These are phyloP conservation scores for Oryzias celebensis DNA, from an alignment of 2,113 vertebrate genomes.

Conservation along the genomic window DNA sequence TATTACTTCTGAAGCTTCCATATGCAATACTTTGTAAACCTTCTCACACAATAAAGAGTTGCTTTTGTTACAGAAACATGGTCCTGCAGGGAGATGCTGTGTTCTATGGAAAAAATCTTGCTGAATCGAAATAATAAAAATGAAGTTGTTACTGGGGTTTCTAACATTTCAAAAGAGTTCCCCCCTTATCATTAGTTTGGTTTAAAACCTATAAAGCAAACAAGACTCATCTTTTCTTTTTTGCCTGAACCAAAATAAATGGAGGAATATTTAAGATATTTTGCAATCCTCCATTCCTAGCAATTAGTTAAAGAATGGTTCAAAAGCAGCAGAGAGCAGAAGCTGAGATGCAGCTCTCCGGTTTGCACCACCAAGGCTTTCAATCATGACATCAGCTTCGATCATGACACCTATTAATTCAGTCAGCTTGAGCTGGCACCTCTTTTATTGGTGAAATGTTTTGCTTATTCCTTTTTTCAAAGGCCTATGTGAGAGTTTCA, in stretches of 20 bases:
- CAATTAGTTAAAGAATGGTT: conserved; percentile 53
- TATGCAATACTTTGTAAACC: too few relatives aligned
- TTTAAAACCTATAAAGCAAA: conserved; percentile 24
- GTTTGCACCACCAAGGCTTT: conserved; percentile 26
- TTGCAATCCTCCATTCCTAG: conserved; percentile 46
- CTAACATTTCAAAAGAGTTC: too few relatives aligned
- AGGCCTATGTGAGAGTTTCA: conserved; percentile 49
- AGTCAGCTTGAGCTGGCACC: conserved; percentile 51
- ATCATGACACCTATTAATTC: conserved; percentile 66
- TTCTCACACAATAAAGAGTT: too few relatives aligned
- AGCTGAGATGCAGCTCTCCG: conserved; percentile 43
- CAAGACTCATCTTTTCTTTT: conserved; percentile 31
- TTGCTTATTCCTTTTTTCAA: conserved; percentile 53
- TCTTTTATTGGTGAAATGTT: conserved; percentile 61
- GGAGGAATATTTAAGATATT: conserved; percentile 41
- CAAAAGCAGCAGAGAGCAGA: conserved; percentile 52
- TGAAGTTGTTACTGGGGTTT: too few relatives aligned
- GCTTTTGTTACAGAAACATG: too few relatives aligned
- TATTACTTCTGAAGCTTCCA: too few relatives aligned
- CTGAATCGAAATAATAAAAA: too few relatives aligned
- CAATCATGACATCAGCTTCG: conserved; percentile 53
- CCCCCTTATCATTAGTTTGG: conserved; percentile 20
- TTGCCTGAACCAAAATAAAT: conserved; percentile 38
- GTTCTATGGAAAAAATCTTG: too few relatives aligned
- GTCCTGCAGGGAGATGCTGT: too few relatives aligned